Evolutionary conservation across 2,888 invertebrate genomes (phyloP).

Genomic region (Deroplatys truncata): DNA sequence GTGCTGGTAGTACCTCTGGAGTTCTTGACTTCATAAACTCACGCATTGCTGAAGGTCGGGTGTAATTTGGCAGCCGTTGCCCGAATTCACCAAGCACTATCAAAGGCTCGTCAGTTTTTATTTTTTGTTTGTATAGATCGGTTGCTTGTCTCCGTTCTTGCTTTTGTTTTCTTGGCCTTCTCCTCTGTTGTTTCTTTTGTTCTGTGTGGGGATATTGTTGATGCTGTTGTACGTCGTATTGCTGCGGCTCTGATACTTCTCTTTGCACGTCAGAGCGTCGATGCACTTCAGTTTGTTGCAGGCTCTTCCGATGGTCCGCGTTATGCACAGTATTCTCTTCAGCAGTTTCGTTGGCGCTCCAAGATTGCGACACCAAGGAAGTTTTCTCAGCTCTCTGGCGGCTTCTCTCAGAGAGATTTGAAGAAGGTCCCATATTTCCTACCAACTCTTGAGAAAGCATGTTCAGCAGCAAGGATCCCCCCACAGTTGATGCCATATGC

Average conservation of each 20-base stretch:
- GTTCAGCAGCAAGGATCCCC: neutral
- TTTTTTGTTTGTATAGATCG: neutral
- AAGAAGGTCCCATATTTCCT: neutral
- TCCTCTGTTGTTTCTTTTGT: neutral
- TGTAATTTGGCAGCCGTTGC: neutral
- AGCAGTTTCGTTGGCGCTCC: neutral
- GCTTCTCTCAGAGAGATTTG: neutral
- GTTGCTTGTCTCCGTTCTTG: neutral
- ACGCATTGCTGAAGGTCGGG: neutral
- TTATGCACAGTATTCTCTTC: neutral
- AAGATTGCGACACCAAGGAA: neutral
- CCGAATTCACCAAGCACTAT: neutral
- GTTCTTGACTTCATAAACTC: neutral
- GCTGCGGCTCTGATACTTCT: neutral
- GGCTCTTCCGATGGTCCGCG: neutral
- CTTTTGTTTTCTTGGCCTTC: neutral
- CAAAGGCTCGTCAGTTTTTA: neutral
- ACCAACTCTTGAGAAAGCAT: neutral
- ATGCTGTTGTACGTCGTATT: neutral
- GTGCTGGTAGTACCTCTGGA: neutral
- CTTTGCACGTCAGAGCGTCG: neutral
- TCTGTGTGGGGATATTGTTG: neutral
- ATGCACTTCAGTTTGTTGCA: neutral
- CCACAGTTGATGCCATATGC: neutral
- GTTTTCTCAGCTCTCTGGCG: neutral